Base-by-base conservation (phyloP, 2,888 invertebrate genomes). In the Lottia scabra region DNA sequence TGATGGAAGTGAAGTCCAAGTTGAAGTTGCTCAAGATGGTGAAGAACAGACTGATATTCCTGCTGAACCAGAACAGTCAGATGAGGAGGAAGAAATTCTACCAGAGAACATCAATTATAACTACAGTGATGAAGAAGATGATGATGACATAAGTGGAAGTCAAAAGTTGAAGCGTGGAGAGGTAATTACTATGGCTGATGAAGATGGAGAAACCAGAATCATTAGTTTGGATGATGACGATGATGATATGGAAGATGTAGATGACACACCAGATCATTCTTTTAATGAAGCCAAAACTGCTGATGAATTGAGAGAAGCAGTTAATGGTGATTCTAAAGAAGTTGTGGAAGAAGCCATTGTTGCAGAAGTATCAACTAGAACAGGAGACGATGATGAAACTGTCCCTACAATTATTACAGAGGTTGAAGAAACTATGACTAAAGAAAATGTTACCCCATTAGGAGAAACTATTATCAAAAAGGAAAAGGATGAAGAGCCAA, bases 261-360 rank as follows among this genome's bases (percentile, higher is more conserved):
- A 56, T 45, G 69, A 48, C 23, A 56, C 64, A n/a, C 64, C 69
- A 19, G 46, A 64, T 44, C 27, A 19, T 13, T 70, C 70, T n/a
- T 27, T 19, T 26, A 30, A 46, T 48, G 48, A 48, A 15, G n/a
- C 48, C 27, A 68, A 56, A 30, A 45, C 46, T 10, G 64, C 76
- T n/a, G 79, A 77, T 63, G 80, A 79, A 38, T 75, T 78, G 48
- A 75, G 70, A 27, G 73, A 68, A 19, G 68, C 72, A 15, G 74
- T 67, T 44, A 75, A 68, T 38, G 64, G 62, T 44, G 67, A 70
- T 3, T 56, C 30, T 8, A 72, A 73, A 48, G 65, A 67, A 43
- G 71, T 72, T 38, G 63, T 73, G 30, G 68, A 72, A 64, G 72
- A 38, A 38, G 38, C 5, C 38, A 48, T 48, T 0, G 67, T 45